Evolutionary conservation across 1,140 invertebrate species (phyloP).

Genomic region (Tenebrio molitor): DNA sequence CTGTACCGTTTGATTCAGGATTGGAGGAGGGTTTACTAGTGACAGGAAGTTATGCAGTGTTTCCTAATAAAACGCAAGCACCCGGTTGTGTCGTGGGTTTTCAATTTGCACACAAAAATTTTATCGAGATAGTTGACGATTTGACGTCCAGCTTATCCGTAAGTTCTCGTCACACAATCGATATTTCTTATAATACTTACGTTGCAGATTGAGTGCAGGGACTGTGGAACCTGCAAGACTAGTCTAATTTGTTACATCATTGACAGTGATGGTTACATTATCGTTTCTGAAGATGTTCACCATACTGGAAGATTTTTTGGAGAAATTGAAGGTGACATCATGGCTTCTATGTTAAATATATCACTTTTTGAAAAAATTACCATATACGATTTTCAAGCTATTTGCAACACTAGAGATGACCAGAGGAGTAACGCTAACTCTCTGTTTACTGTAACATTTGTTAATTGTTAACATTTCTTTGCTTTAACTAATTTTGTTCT

Average conservation of each 20-base stretch:
- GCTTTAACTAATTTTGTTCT: conserved; percentile 36
- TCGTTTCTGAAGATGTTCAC: conserved; percentile 72
- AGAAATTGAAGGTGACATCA: conserved; percentile 82
- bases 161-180: conserved; percentile 13
- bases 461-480: conserved; percentile 13
- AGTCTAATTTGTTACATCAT: conserved; percentile 86
- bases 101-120: conserved; percentile 79
- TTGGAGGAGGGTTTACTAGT: conserved; percentile 73
- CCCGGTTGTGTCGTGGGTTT: conserved; percentile 91
- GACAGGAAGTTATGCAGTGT: conserved; percentile 88
- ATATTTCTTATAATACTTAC: background rate
- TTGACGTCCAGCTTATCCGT: conserved; percentile 70
- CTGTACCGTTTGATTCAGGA: conserved; percentile 80
- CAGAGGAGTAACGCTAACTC: conserved; percentile 63
- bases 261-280: conserved; percentile 91
- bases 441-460: conserved; percentile 63
- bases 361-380: conserved; percentile 82
- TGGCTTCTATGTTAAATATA: conserved; percentile 81
- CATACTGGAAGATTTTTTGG: conserved; percentile 84
- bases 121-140: conserved; percentile 77
- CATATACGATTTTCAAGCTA: conserved; percentile 89
- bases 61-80: conserved; percentile 82
- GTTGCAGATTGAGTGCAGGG: conserved; percentile 67
- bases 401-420: conserved; percentile 71
- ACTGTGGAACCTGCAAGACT: conserved; percentile 71